Base-by-base conservation (phyloP, 2,888 invertebrate genomes). In the Tetragonula carbonaria region DNA sequence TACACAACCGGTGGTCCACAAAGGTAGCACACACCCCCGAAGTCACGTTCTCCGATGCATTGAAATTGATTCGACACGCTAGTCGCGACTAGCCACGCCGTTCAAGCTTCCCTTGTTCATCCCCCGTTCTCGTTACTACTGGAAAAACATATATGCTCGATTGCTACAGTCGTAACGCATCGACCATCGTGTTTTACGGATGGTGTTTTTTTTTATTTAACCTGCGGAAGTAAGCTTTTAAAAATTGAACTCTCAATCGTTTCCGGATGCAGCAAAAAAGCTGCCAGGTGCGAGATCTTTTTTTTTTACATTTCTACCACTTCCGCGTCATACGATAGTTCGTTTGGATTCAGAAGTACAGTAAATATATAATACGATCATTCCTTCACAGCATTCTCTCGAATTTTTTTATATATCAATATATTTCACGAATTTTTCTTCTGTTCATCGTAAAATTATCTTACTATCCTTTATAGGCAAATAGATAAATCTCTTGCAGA, bases 31-130 rank as follows among this genome's bases (percentile, higher is more conserved):
- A 88, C 89, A 90, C 87, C 90, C 89, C 89, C 88, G 80, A 80
- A 78, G 82, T 90, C 86, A 87, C 87, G 84, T 90, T 90, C 87
- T 82, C 72, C 86, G 87, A 82, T 74, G 89, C 90, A 85, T 91
- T 74, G 74, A 89, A 92, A 94, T 94, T 90, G 91, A 94, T 94
- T 94, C 85, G 93, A 83, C 81, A 90, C 90, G 92, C 90, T 87
- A 87, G 90, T 92, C 91, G 85, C 84, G 84, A 86, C 80, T 51
- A 74, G 74, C 84, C 80, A 75, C 71, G 78, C 33, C 67, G 77
- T 87, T 85, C 66, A 79, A 84, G 81, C 82, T 85, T 76, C 81
- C 88, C 80, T 80, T 68, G 67, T 72, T 78, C 85, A 16, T 59
- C 86, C 80, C 78, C 68, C 62, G 13, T 63, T 70, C 77, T 33